Conservation (phyloP, 2,113 vertebrate genomes). For the Tychaedon coryphoeus region DNA sequence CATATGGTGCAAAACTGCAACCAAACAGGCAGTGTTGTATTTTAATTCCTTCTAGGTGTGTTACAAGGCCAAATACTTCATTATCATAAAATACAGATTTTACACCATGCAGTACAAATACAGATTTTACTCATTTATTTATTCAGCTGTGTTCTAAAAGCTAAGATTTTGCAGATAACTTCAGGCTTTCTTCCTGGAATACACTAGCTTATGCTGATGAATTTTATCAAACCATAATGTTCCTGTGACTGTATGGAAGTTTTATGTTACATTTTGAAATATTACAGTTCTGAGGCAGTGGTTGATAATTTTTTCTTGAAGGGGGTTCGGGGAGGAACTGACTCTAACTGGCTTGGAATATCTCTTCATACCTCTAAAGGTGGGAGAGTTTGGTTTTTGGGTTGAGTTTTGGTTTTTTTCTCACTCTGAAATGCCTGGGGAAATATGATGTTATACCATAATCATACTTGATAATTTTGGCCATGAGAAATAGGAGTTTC, state of each 20-base stretch:
- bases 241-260: neutral
- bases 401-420: neutral
- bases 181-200: neutral
- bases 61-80: neutral
- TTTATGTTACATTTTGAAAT: neutral
- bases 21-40: neutral
- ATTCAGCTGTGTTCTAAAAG: neutral
- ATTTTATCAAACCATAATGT: neutral
- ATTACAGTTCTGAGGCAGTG: neutral
- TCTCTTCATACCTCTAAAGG: neutral
- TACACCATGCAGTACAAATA: neutral
- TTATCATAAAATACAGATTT: neutral
- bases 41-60: neutral
- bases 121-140: neutral
- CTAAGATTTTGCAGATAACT: neutral
- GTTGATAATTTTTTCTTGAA: neutral
- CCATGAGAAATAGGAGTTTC: neutral
- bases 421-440: neutral
- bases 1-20: neutral
- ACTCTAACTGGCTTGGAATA: neutral
- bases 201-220: neutral
- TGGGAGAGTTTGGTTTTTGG: neutral
- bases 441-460: neutral
- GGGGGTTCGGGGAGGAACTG: accelerated
- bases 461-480: neutral